These are phyloP conservation scores for Drosophila pseudotalamancana DNA, from an alignment of 2,888 invertebrate species.

Conservation along the genomic window DNA sequence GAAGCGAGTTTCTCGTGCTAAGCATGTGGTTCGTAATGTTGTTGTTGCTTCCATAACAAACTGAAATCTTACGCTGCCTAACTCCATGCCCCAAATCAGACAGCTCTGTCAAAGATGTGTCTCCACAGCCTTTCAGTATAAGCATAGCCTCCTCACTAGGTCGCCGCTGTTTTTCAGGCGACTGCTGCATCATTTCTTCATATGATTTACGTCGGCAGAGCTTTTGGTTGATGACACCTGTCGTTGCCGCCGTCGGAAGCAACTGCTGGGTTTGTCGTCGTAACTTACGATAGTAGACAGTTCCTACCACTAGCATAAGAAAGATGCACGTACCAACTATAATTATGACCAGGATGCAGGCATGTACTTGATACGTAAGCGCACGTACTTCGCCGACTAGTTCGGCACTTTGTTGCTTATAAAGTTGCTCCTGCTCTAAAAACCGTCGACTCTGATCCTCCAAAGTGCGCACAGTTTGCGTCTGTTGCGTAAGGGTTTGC, in stretches of 20 bases:
- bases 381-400: constrained; percentile 88
- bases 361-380: constrained; percentile 87
- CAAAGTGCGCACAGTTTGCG: constrained; percentile 90
- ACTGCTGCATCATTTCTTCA: constrained; percentile 86
- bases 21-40: constrained; percentile 58
- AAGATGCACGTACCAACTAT: constrained; percentile 82
- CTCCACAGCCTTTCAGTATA: constrained; percentile 85
- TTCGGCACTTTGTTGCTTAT: constrained; percentile 90
- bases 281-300: constrained; percentile 81
- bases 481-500: constrained; percentile 91
- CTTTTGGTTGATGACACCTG: constrained; percentile 41
- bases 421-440: constrained; percentile 90
- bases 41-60: constrained; percentile 81
- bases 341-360: constrained; percentile 82
- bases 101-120: constrained; percentile 24
- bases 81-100: constrained; percentile 3
- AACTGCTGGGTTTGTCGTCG: constrained; percentile 74
- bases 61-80: constrained; percentile 81
- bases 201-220: constrained; percentile 87
- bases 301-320: constrained; percentile 79
- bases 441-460: constrained; percentile 89
- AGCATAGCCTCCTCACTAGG: constrained; percentile 91
- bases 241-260: constrained; percentile 22
- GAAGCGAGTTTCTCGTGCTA: constrained; percentile 43
- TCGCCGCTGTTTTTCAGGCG: constrained; percentile 84